Evolutionary conservation across 2,113 vertebrate species (phyloP).

Genomic region (Dicentrarchus labrax): DNA sequence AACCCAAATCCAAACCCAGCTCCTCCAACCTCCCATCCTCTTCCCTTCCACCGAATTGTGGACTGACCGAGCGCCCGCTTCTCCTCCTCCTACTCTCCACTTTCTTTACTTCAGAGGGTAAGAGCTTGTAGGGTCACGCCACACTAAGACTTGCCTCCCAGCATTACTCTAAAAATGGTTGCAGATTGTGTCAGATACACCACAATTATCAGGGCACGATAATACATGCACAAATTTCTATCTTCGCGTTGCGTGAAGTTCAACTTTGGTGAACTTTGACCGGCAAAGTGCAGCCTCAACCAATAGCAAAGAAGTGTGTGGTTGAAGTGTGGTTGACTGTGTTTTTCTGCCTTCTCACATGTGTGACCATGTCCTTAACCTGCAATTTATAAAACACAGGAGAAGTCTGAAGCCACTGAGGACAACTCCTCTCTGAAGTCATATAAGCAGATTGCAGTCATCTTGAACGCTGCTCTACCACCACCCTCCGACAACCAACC

Average conservation of each 20-base stretch:
- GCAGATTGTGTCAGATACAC: background rate
- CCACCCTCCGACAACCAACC: conserved; percentile 63
- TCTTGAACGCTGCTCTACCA: conserved; percentile 75
- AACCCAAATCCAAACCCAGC: conserved; percentile 34
- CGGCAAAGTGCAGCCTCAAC: no score
- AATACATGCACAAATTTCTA: no score
- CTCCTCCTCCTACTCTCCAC: conserved; percentile 1
- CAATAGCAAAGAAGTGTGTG: no score
- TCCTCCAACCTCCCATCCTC: conserved; percentile 39
- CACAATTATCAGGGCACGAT: no score
- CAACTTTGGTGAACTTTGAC: no score
- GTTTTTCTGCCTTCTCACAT: no score
- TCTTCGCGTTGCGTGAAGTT: no score
- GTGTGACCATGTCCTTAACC: background rate
- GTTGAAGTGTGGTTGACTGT: no score
- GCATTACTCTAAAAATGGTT: background rate
- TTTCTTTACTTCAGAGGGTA: background rate
- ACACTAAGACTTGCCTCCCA: background rate
- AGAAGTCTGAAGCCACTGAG: conserved; percentile 54
- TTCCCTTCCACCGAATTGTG: conserved; percentile 27
- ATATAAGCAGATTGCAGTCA: conserved; percentile 83
- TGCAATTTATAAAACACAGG: background rate
- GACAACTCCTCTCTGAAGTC: conserved; percentile 74
- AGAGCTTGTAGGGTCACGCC: background rate
- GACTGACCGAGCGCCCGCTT: background rate